Evolutionary conservation across 1,140 invertebrate species (phyloP).

Genomic region (Lepidostoma basale): DNA sequence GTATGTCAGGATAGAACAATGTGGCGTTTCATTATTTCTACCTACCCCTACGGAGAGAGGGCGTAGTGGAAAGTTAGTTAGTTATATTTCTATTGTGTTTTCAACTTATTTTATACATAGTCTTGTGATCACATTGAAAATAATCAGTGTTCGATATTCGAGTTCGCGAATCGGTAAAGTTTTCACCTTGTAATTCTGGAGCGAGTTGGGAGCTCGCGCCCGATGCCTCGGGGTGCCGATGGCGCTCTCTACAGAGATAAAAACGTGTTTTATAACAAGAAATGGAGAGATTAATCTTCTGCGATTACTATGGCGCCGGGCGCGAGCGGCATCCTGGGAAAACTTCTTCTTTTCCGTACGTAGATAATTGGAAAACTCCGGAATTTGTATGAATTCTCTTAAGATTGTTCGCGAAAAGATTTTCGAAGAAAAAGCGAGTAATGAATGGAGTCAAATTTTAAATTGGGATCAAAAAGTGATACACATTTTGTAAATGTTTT

Average conservation of each 20-base stretch:
- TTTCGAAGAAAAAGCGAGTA: background rate
- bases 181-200: background rate
- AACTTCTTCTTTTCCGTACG: conserved; percentile 20
- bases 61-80: too few relatives aligned
- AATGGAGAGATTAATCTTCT: conserved; percentile 24
- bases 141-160: background rate
- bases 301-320: conserved; percentile 6
- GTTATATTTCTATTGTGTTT: too few relatives aligned
- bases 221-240: background rate
- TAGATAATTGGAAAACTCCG: conserved; percentile 22
- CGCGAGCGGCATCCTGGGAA: conserved; percentile 3
- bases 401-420: too few relatives aligned
- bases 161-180: background rate
- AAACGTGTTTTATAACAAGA: conserved; percentile 29
- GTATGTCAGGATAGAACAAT: too few relatives aligned
- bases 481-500: too few relatives aligned
- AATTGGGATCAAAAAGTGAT: background rate
- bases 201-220: background rate
- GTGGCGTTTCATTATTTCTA: too few relatives aligned
- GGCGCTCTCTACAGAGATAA: conserved; percentile 5
- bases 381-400: background rate
- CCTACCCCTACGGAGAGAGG: too few relatives aligned
- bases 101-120: too few relatives aligned
- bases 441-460: background rate
- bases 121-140: too few relatives aligned